Base-by-base conservation (phyloP, 2,113 vertebrate genomes). In the Gymnarchus niloticus region DNA sequence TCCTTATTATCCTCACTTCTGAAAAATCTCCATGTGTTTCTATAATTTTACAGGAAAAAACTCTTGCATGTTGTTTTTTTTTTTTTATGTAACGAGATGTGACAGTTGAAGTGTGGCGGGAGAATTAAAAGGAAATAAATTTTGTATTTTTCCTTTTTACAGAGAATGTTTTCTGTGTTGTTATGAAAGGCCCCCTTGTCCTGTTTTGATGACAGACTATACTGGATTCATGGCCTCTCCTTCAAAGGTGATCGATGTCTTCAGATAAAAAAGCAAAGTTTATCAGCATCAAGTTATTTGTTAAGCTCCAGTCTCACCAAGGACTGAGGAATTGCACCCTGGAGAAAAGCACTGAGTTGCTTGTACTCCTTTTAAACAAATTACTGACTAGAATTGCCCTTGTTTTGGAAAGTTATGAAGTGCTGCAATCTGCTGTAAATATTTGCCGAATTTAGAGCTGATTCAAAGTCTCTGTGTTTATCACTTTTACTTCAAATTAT, bases 41-140 rank as follows among this genome's bases (percentile, higher is more conserved):
- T 77, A 52, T 21, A 49, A 76, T 81, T 73, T 86, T 87, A 83
- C 56, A 49, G 77, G 85, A 87, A 82, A 88, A 89, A 89, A 46
- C 83, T 77, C 84, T 3, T 19, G 49, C 80, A 56, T 8, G 44
- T 37, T 83, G 21, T 44, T 61, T 81, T 83, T 85, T 77, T 46
- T 54, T 2, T 83, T 77, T 37, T 86, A 73, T 65, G n/a, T 12
- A 61, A 89, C 87, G 84, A 44, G 57, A 87, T 73, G 78, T 89
- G 90, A 89, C 90, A 90, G 88, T 56, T 85, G 76, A 91, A 85
- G 85, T 33, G 61, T n/a, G 44, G 57, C 84, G 33, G 44, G 56
- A 84, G 88, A 90, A 87, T 89, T 52, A 86, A 88, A 85, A 86
- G 86, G 76, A 88, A 90, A 77, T 73, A 65, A 86, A 84, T 28